phyloP scores from a whole-genome alignment of 2,797 vertebrate genomes.

The Pseudochirops cupreus region DNA sequence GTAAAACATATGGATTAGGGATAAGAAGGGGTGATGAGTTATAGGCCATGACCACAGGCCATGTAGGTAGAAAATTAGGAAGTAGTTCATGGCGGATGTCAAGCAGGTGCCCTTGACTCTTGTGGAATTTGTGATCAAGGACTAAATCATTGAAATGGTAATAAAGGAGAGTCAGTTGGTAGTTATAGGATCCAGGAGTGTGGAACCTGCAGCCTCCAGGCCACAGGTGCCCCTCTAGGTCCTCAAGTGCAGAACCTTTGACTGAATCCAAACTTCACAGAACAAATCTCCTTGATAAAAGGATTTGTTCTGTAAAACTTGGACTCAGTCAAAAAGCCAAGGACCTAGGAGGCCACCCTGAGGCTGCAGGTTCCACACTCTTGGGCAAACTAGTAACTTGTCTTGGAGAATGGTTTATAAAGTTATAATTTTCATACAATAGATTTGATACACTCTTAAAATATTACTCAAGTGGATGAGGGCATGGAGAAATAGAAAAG shows the following conservation, averaged over 20 bases:
- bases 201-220: too few relatives aligned
- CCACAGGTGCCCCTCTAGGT: too few relatives aligned
- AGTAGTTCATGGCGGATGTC: background rate
- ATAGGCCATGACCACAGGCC: background rate
- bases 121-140: background rate
- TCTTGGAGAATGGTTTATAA: background rate
- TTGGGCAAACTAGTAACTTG: background rate
- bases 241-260: too few relatives aligned
- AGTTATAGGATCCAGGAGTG: background rate
- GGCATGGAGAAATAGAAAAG: background rate
- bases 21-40: background rate
- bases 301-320: too few relatives aligned
- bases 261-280: too few relatives aligned
- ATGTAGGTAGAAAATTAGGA: background rate
- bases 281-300: too few relatives aligned
- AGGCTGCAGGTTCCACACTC: too few relatives aligned
- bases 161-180: background rate
- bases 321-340: too few relatives aligned
- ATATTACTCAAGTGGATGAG: background rate
- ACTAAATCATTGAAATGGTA: background rate
- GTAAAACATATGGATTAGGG: background rate
- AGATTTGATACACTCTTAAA: background rate
- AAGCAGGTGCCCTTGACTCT: background rate
- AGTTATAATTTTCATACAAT: background rate
- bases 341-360: too few relatives aligned